Conservation (phyloP, 2,888 invertebrate genomes). For the Aelia acuminata region DNA sequence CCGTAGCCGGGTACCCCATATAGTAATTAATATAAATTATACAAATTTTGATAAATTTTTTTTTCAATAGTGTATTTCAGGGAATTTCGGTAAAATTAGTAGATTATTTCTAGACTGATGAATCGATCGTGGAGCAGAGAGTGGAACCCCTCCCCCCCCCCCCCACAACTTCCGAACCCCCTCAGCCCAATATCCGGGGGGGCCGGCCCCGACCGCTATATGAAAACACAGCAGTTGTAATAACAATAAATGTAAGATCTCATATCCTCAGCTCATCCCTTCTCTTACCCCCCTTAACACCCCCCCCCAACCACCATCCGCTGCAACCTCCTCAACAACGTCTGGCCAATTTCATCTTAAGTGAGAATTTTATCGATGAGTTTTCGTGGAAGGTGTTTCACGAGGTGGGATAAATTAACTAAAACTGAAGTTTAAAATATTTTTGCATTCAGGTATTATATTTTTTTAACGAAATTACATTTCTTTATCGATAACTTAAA, state of each 20-base stretch:
- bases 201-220: background rate
- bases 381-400: background rate
- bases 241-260: slow-evolving; percentile 51
- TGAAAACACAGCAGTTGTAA: slow-evolving; percentile 49
- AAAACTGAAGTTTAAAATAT: background rate
- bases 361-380: background rate
- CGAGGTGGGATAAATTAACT: background rate
- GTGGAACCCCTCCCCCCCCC: background rate
- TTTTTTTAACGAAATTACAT: too few relatives aligned
- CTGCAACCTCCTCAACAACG: background rate
- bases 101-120: background rate
- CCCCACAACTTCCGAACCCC: slow-evolving; percentile 24
- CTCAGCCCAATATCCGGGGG: slow-evolving; percentile 47
- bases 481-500: too few relatives aligned
- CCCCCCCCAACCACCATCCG: too few relatives aligned
- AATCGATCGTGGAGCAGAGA: background rate
- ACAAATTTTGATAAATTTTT: too few relatives aligned
- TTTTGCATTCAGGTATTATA: too few relatives aligned
- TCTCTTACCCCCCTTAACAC: too few relatives aligned
- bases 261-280: slow-evolving; percentile 34
- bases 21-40: too few relatives aligned
- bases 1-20: too few relatives aligned
- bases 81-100: background rate
- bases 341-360: slow-evolving; percentile 24
- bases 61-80: background rate